Conservation (phyloP, 2,113 vertebrate species). For the Macroglossus sobrinus region DNA sequence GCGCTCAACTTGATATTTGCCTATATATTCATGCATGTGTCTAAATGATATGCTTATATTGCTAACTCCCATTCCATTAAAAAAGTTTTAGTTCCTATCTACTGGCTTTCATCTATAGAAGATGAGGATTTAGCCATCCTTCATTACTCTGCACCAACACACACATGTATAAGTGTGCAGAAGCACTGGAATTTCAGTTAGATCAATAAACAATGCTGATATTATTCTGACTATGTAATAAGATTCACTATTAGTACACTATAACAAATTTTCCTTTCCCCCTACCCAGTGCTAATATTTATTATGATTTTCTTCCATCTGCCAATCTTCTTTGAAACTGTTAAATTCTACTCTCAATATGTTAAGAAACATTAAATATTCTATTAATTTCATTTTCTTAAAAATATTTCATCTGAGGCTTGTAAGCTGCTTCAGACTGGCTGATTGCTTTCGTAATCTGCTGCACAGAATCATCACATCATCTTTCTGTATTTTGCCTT, state of each 20-base stretch:
- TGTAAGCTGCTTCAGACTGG: background rate
- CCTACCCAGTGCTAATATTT: background rate
- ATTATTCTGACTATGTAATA: background rate
- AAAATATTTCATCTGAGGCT: background rate
- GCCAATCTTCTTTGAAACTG: background rate
- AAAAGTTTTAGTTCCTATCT: background rate
- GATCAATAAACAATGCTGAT: background rate
- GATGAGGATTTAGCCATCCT: background rate
- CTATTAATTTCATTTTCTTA: background rate
- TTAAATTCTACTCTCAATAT: background rate
- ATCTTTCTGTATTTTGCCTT: background rate
- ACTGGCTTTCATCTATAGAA: background rate
- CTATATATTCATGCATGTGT: background rate
- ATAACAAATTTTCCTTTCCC: background rate
- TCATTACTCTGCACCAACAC: background rate
- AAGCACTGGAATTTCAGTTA: background rate
- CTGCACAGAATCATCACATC: background rate
- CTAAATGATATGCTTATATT: background rate
- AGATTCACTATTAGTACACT: background rate
- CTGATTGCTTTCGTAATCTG: background rate
- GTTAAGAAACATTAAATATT: background rate
- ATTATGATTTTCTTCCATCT: background rate
- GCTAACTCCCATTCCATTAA: background rate
- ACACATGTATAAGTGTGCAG: background rate
- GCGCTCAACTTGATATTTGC: background rate